Evolutionary conservation across 2,113 vertebrate species (phyloP).

Genomic region (Phalacrocorax pelagicus): DNA sequence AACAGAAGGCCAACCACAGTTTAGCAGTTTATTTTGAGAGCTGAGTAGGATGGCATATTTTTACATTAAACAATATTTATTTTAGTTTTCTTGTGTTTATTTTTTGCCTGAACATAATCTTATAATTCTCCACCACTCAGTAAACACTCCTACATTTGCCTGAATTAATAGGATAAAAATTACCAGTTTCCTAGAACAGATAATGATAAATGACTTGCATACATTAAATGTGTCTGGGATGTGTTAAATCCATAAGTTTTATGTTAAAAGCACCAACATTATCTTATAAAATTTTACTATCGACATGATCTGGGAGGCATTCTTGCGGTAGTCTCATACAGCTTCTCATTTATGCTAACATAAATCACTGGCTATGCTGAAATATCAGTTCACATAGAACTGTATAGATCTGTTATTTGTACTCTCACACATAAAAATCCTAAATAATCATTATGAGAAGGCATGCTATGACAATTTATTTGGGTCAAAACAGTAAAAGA

Average conservation of each 20-base stretch:
- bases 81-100: constrained; percentile 71
- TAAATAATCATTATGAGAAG: not conserved
- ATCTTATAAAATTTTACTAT: constrained; percentile 4
- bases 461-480: not conserved
- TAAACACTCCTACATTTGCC: not conserved
- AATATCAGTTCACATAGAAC: not conserved
- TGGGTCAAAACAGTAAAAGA: not conserved
- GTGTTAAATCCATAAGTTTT: constrained; percentile 36
- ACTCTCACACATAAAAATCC: not conserved
- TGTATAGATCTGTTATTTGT: not conserved
- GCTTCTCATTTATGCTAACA: not conserved
- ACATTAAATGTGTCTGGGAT: constrained; percentile 1
- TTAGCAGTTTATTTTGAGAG: constrained; percentile 37
- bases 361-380: not conserved
- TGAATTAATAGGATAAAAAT: constrained; percentile 8
- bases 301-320: not conserved
- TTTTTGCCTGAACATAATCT: constrained; percentile 58
- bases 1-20: not conserved
- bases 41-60: constrained; percentile 33
- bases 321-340: not conserved
- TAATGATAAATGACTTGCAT: constrained; percentile 6
- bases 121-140: not conserved
- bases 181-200: constrained; percentile 18
- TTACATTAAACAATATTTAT: constrained; percentile 57
- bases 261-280: not conserved